Evolutionary conservation across 1,140 invertebrate species (phyloP).

Genomic region (Harlomillsia oculata): DNA sequence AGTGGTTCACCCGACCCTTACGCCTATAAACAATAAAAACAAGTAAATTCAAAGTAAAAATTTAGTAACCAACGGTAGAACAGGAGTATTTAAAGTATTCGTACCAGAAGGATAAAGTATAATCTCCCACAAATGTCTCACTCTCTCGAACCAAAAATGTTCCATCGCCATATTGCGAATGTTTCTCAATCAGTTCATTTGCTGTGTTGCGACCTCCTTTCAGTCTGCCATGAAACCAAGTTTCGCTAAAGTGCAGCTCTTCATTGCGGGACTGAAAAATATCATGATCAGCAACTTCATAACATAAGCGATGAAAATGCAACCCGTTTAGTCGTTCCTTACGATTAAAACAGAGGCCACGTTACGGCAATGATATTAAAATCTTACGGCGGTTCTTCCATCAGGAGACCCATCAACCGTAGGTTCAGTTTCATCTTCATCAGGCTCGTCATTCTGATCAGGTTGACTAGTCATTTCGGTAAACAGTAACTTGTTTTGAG

Average conservation of each 20-base stretch:
- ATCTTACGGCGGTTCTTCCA: conserved; percentile 22
- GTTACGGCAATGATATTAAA: no score
- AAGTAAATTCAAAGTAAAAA: conserved; percentile 18
- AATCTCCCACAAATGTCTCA: conserved; percentile 93
- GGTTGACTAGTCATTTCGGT: conserved; percentile 51
- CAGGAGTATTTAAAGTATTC: conserved; percentile 2
- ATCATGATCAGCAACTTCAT: no score
- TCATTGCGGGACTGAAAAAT: conserved; percentile 42
- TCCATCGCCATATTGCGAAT: conserved; percentile 81
- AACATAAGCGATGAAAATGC: no score
- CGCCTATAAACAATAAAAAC: conserved; percentile 47
- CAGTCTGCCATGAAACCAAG: conserved; percentile 89
- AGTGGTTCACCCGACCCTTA: conserved; percentile 80
- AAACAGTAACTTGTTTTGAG: conserved; percentile 77
- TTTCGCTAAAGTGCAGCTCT: conserved; percentile 87
- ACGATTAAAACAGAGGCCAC: no score
- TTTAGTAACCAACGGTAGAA: neutral
- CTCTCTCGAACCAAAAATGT: conserved; percentile 90
- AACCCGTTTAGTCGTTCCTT: no score
- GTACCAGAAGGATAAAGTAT: conserved; percentile 83
- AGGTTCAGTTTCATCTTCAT: conserved; percentile 47
- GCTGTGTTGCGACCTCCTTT: conserved; percentile 65
- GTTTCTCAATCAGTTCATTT: conserved; percentile 62
- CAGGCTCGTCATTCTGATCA: conserved; percentile 44
- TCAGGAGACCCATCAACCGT: conserved; percentile 25